Base-by-base conservation (phyloP, 2,797 vertebrate genomes). In the Sebastes minor region DNA sequence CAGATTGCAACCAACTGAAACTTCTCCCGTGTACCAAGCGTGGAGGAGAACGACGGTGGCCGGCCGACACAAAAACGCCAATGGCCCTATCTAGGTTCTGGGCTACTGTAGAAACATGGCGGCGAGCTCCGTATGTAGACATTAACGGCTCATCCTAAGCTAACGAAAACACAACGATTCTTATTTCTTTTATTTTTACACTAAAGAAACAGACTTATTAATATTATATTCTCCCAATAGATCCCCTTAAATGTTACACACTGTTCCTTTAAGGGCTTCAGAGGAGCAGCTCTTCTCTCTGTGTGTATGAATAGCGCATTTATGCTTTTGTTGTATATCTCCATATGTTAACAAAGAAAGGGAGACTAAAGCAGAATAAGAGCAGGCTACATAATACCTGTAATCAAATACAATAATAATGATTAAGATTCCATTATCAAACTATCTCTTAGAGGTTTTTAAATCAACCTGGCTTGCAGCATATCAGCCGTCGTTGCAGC, bases 401-500 rank as follows among this genome's bases (percentile, higher is more conserved):
- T 27, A 23, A 72, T 32, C n/a, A 67, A 65, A 53, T 18, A 28
- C 5, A 63, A 52, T 60, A 18, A 38, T 46, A 70, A 59, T 18
- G 4, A 62, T 59, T 25, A 27, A 5, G 33, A 60, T 32, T 57
- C 5, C 7, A 11, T 76, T 80, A 60, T 72, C 4, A 30, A 23
- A 30, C 14, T 69, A 59, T 71, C 52, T 55, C 33, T 76, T 49
- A 61, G 11, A 77, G 52, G 10, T 65, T 42, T 78, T 78, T 55
- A n/a, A 10, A 77, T 85, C 63, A 59, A 35, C 53, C 38, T 67
- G 52, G 16, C 28, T 81, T 75, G 32, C 28, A 75, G 32, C 30
- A 55, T 28, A 73, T 78, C 61, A 65, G 73, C 80, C 69, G 73
- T 78, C 63, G 68, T 84, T 81, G 80, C 84, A 87, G 49, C 18